Conservation (phyloP, 2,888 invertebrate genomes). For the Drosophila testacea region DNA sequence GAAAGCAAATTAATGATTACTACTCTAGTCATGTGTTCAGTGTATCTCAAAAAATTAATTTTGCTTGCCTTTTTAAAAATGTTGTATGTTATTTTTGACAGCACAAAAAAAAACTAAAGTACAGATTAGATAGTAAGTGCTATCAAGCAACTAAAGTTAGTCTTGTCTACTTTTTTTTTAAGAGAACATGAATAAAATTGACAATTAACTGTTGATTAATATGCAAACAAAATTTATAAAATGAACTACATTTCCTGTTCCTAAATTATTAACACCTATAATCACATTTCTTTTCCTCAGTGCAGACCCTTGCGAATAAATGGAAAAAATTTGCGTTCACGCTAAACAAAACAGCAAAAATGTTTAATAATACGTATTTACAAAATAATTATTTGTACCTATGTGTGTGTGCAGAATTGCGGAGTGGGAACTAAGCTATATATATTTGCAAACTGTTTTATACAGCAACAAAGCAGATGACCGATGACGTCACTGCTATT, state of each 20-base stretch:
- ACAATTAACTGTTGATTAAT: background rate
- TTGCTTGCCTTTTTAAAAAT: background rate
- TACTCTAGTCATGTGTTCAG: background rate
- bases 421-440: background rate
- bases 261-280: background rate
- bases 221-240: background rate
- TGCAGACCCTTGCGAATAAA: constrained; percentile 41
- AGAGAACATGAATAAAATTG: background rate
- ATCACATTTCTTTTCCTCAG: constrained; percentile 6
- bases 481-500: constrained; percentile 44
- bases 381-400: background rate
- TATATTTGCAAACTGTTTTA: constrained; percentile 22
- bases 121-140: constrained; percentile 36
- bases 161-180: background rate
- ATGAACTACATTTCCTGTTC: background rate
- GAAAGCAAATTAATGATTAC: background rate
- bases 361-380: constrained; percentile 23
- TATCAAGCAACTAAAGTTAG: constrained; percentile 7
- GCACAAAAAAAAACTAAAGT: background rate
- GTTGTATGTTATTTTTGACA: constrained; percentile 1
- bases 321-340: constrained; percentile 45
- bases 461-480: constrained; percentile 19
- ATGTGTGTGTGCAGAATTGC: background rate
- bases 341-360: constrained; percentile 49
- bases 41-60: background rate